Evolutionary conservation across 1,140 invertebrate genomes (phyloP), one percentile per base, ranked within the genome.

Genomic region (Thalassaphorura encarpata): DNA sequence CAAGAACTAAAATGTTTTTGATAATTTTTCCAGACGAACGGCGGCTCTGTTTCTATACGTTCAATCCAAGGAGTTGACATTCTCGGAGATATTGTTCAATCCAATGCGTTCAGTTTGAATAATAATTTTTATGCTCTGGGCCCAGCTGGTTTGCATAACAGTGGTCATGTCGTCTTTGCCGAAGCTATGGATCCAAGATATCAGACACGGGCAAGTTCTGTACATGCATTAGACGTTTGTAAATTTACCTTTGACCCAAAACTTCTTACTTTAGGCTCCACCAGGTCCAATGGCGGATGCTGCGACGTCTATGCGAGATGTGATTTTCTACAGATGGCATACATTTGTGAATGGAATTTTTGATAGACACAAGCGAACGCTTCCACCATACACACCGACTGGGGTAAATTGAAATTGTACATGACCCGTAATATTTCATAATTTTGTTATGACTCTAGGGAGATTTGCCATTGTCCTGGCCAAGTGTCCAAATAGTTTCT

Each of bases 261-360:
- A n/a, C n/a, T n/a, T n/a, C n/a, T n/a, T n/a, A n/a, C n/a, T n/a
- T n/a, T n/a, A 2, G 70, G 66, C 68, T 69, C 66, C 66, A 26
- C 54, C 63, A 18, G 67, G 69, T 29, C 67, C 69, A 0, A 69
- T 70, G 66, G 63, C 52, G 13, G 66, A 71, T 54, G 54, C 61
- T 8, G 63, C 67, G 4, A 69, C 67, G 15, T 64, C 70, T 18
- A 66, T 72, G 56, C 50, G 87, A 16, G 87, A 90, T 71, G 87
- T 87, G 0, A 71, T 85, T 6, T 90, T 91, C 72, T 91, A 89
- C 70, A 79, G 83, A 68, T 89, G 81, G 82, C 87, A 90, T 63
- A 78, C 82, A 1, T 83, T 80, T 62, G 75, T 89, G 19, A 84
- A 91, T 64, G 79, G 87, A 52, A 72, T 89, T 5, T 89, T 90